These are phyloP conservation scores for Caenorhabditis sp. DNA, from an alignment of 2,888 invertebrate genomes.

Conservation along the genomic window DNA sequence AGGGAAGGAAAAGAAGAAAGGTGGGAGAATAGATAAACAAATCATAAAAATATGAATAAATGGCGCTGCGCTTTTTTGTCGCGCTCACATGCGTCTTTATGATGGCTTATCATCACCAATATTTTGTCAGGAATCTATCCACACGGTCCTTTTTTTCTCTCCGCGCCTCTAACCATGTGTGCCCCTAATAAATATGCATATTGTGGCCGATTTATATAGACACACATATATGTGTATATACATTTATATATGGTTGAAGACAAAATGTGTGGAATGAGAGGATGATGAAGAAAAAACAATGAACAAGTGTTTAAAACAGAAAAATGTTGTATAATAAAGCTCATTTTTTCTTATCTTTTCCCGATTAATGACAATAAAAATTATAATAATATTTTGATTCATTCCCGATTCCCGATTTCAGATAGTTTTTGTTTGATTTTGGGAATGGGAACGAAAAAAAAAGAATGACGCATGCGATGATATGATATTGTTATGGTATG, in stretches of 20 bases:
- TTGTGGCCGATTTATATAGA: no score
- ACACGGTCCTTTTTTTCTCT: not conserved
- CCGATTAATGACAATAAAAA: not conserved
- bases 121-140: no score
- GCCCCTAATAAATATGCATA: not conserved
- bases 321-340: no score
- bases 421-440: not conserved
- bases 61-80: not conserved
- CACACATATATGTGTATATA: no score
- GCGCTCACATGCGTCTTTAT: not conserved
- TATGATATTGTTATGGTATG: constrained; percentile 1
- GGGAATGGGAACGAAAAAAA: not conserved
- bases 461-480: not conserved
- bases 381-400: not conserved
- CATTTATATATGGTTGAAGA: no score
- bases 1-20: not conserved
- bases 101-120: not conserved
- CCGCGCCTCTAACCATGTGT: not conserved
- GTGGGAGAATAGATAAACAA: not conserved
- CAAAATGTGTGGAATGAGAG: no score
- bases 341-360: not conserved
- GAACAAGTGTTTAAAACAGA: no score
- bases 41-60: not conserved
- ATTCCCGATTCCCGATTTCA: not conserved
- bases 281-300: no score